Conservation (phyloP, 2,797 vertebrate species). For the Trachops cirrhosus region DNA sequence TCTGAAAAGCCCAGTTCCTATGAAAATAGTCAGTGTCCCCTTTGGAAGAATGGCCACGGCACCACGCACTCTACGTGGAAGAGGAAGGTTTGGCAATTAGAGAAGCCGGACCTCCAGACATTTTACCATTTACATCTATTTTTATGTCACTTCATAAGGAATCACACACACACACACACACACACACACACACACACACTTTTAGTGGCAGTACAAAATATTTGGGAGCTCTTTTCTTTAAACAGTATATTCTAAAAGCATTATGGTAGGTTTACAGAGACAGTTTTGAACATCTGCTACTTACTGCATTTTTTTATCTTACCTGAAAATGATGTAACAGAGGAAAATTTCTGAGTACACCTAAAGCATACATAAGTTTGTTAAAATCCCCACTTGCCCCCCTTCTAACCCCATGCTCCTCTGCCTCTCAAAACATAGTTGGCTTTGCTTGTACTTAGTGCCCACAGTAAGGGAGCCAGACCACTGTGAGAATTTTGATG, state of each 20-base stretch:
- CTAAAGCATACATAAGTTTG: slow-evolving; percentile 21
- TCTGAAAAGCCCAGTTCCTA: slow-evolving; percentile 81
- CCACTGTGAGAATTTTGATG: neutral
- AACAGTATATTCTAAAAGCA: slow-evolving; percentile 58
- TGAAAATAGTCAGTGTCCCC: slow-evolving; percentile 72
- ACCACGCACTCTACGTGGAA: slow-evolving; percentile 50
- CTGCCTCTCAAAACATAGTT: neutral
- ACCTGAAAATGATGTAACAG: slow-evolving; percentile 34
- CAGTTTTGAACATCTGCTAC: slow-evolving; percentile 65
- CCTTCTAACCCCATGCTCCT: neutral
- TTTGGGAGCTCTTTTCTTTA: slow-evolving; percentile 48
- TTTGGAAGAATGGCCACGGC: slow-evolving; percentile 67
- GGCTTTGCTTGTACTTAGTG: slow-evolving; percentile 2
- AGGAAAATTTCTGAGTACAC: slow-evolving; percentile 12
- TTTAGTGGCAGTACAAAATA: slow-evolving; percentile 57
- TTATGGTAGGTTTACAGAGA: slow-evolving; percentile 43
- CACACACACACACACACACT: neutral
- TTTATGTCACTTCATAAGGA: slow-evolving; percentile 46
- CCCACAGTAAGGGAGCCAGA: neutral
- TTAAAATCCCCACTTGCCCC: neutral
- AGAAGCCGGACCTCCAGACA: slow-evolving; percentile 61
- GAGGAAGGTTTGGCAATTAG: slow-evolving; percentile 75
- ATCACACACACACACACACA: neutral
- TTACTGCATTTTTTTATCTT: neutral
- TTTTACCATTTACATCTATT: slow-evolving; percentile 54